phyloP scores from a whole-genome alignment of 2,797 vertebrate genomes.

The Odontamblyopus lacepedii region DNA sequence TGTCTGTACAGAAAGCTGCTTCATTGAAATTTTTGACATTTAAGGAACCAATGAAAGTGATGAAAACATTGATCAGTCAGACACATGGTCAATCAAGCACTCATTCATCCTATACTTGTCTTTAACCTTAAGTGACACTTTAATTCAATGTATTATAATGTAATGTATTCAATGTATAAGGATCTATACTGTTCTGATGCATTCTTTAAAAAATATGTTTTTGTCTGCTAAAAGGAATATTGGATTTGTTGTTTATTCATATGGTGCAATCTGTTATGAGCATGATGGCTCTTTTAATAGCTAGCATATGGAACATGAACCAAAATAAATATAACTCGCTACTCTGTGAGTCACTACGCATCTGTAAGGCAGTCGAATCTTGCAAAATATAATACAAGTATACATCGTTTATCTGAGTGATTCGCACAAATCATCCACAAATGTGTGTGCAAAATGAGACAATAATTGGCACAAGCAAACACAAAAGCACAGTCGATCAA shows the following conservation, averaged over 20 bases:
- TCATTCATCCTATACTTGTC: conserved; percentile 34
- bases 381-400: background rate
- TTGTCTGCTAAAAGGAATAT: background rate
- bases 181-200: conserved; percentile 12
- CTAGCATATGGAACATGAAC: background rate
- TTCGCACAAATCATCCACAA: background rate
- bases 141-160: conserved; percentile 12
- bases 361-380: background rate
- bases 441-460: conserved; percentile 2
- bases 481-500: conserved; percentile 3
- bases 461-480: conserved; percentile 4
- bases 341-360: background rate
- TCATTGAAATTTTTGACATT: conserved; percentile 12
- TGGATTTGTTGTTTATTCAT: background rate
- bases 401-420: background rate
- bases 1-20: conserved; percentile 23
- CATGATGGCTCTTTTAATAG: background rate
- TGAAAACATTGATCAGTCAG: conserved; percentile 31
- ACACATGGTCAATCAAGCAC: conserved; percentile 34
- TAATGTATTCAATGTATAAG: conserved; percentile 15
- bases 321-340: background rate
- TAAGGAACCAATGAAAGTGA: conserved; percentile 27
- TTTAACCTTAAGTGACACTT: conserved; percentile 30
- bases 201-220: background rate
- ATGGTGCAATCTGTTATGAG: background rate